A percentile compares a stretch with the other conserved stretches of the same genome.
These are phyloP conservation scores for Campylorhamphus procurvoides DNA, from an alignment of 2,113 vertebrate species.

Conservation along the genomic window DNA sequence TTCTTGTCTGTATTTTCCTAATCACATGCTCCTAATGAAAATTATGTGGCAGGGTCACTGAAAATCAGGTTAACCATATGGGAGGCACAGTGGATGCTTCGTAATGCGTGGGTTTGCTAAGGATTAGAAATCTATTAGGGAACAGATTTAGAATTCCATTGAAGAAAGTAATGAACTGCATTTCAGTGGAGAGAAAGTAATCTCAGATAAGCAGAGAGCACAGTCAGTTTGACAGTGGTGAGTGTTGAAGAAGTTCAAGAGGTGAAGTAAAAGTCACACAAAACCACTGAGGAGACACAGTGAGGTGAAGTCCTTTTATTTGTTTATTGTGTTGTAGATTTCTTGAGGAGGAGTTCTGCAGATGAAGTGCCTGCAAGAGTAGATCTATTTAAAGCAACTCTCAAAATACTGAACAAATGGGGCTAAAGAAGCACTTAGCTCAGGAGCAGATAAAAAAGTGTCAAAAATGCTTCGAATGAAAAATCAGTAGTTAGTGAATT, in stretches of 20 bases:
- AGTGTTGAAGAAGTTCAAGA: conserved; percentile 42
- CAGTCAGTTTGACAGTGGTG: conserved; percentile 25
- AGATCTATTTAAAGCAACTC: conserved; percentile 20
- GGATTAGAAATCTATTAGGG: conserved; percentile 68
- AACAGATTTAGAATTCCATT: conserved; percentile 59
- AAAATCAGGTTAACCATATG: conserved; percentile 64
- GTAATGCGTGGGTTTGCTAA: not conserved
- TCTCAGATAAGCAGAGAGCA: conserved; percentile 64
- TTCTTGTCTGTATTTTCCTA: conserved; percentile 38
- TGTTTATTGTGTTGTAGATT: conserved; percentile 24
- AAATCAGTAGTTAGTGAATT: not conserved
- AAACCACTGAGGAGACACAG: conserved; percentile 1
- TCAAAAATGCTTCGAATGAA: not conserved
- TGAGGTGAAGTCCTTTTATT: conserved; percentile 6
- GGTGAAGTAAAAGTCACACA: conserved; percentile 38
- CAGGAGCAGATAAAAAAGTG: not conserved
- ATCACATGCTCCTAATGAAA: conserved; percentile 44
- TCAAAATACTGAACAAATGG: not conserved
- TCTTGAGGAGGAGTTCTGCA: conserved; percentile 2
- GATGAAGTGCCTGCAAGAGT: not conserved
- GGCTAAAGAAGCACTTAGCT: not conserved
- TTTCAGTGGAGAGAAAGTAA: conserved; percentile 59
- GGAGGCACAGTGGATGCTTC: not conserved
- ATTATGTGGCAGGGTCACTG: conserved; percentile 17
- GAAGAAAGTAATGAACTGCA: conserved; percentile 67